Conservation (phyloP, 2,797 vertebrate species). For the Cirrhinus molitorella region DNA sequence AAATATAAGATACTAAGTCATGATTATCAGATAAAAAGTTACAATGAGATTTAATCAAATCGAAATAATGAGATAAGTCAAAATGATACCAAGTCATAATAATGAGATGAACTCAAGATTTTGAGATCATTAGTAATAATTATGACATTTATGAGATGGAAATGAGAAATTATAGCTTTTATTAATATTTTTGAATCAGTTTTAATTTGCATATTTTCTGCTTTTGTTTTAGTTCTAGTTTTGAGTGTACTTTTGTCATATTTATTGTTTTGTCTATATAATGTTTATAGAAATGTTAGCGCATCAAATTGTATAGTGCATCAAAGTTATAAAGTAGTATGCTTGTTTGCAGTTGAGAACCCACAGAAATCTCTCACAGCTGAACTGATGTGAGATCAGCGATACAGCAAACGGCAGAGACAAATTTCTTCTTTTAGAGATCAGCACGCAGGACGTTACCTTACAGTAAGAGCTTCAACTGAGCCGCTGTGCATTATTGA, state of each 20-base stretch:
- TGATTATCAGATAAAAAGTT: no score
- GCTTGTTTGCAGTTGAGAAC: not conserved
- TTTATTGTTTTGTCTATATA: not conserved
- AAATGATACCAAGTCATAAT: no score
- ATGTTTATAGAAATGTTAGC: not conserved
- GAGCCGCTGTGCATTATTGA: constrained; percentile 52
- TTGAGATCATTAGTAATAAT: no score
- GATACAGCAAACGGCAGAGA: not conserved
- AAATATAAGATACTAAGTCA: no score
- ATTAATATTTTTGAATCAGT: not conserved
- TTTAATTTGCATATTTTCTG: not conserved
- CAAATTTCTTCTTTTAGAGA: constrained; percentile 2
- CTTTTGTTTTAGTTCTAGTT: not conserved
- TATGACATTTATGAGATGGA: no score
- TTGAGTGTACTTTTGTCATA: not conserved
- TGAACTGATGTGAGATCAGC: not conserved
- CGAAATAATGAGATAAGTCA: no score
- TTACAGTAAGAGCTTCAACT: constrained; percentile 4
- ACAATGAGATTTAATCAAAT: no score
- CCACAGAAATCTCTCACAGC: not conserved
- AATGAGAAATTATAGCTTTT: not conserved
- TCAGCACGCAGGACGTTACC: not conserved
- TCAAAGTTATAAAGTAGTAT: no score
- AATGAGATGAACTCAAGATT: no score
- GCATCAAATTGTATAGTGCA: not conserved